Percentiles rank a stretch among this genome's conserved stretches.
phyloP scores from a whole-genome alignment of 2,888 invertebrate genomes.

The Strigamia crassipes region DNA sequence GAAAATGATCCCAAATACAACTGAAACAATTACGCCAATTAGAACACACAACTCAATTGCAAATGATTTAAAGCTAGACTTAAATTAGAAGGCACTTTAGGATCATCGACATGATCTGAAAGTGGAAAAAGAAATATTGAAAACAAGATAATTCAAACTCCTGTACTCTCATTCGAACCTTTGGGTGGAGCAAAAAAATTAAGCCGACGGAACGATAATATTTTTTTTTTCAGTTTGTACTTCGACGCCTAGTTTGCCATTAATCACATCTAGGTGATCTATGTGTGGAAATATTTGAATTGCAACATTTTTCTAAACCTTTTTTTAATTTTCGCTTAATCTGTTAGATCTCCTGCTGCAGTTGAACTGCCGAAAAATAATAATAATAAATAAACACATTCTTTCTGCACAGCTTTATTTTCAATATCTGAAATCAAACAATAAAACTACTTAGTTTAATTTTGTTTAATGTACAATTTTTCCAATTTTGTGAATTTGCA shows the following conservation, averaged over 20 bases:
- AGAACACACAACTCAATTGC: conserved; percentile 82
- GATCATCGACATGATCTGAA: conserved; percentile 82
- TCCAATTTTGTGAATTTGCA: too few relatives aligned
- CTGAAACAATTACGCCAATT: conserved; percentile 78
- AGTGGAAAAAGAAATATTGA: background rate
- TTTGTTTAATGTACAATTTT: too few relatives aligned
- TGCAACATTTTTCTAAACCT: background rate
- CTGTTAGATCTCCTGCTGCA: conserved; percentile 88
- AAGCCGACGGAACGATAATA: conserved; percentile 84
- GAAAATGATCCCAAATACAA: conserved; percentile 87
- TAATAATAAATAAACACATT: conserved; percentile 90
- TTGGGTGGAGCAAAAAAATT: conserved; percentile 88
- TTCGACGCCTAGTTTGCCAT: conserved; percentile 82
- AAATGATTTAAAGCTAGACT: conserved; percentile 90
- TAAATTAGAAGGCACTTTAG: conserved; percentile 70
- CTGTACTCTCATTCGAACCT: conserved; percentile 60
- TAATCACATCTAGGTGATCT: conserved; percentile 93
- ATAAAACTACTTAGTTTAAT: background rate
- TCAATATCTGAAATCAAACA: conserved; percentile 73
- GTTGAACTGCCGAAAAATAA: conserved; percentile 91
- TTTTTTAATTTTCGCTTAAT: conserved; percentile 53
- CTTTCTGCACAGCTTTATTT: conserved; percentile 90
- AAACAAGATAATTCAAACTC: background rate
- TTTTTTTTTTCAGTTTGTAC: conserved; percentile 69
- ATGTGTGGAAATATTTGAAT: conserved; percentile 51